Base-by-base conservation (phyloP, 2,888 invertebrate species). In the Drosophila flavopinicola region DNA sequence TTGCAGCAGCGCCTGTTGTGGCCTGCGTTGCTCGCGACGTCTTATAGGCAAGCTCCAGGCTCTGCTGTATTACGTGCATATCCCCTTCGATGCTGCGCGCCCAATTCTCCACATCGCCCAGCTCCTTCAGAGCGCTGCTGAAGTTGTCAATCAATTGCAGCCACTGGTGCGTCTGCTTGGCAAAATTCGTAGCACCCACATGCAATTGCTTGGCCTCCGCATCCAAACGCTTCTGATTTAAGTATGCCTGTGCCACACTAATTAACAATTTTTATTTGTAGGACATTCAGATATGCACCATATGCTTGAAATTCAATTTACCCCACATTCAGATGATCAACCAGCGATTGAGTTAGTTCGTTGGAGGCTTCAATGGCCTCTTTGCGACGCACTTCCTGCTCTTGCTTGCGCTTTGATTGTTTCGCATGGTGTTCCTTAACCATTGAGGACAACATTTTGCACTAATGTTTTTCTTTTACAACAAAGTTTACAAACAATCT, bases 41-140 rank as follows among this genome's bases (percentile, higher is more conserved):
- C 93, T 96, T 97, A 90, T 99, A 98, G 7, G 98, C 98, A 90
- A 96, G 95, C 92, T 99, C 98, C 67, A 99, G 92, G 15, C 98
- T 97, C 76, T 95, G 95, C 6, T 97, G 95, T 71, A 99, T 95
- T 1, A 96, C 95, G 88, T 96, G 94, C 95, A 99, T 97, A 90
- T 99, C 99, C 64, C 95, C 95, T 91, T 99, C 99, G 83, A 99
- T 99, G 74, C 97, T 98, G 73, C 96, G 94, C 0, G 99, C 97
- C 99, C 99, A 99, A 90, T 98, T 99, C 90, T 99, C 98, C 1
- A 99, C 98, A 92, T 99, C 99, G 0, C 99, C 99, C 52, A 99
- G 94, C 92, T 99, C 99, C 93, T 99, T 96, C 1, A 97, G 92
- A 0, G 96, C 95, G 88, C 96, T 94, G 82, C 96, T 96, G 86